A percentile compares a stretch with the other conserved stretches of the same genome.
phyloP scores from a whole-genome alignment of 1,140 invertebrate genomes.

The Neodiprion pinetum region DNA sequence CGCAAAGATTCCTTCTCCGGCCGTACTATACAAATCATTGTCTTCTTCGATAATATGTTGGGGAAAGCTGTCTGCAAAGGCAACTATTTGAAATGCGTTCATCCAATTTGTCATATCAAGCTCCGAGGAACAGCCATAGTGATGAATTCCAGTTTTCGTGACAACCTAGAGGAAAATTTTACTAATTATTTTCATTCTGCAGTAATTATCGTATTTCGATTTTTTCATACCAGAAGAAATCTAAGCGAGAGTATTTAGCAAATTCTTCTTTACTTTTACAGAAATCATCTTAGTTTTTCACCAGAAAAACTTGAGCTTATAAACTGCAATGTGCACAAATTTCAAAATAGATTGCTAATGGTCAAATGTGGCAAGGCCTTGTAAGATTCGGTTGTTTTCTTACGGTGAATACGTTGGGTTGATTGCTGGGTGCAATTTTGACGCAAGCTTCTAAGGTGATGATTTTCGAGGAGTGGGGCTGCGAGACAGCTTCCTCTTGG shows the following conservation, averaged over 20 bases:
- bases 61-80: conserved; percentile 75
- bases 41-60: conserved; percentile 79
- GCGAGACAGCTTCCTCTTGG: conserved; percentile 72
- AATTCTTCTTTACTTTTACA: conserved; percentile 1
- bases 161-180: conserved; percentile 62
- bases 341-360: too few relatives aligned
- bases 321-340: too few relatives aligned
- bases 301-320: too few relatives aligned
- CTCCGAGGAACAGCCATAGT: conserved; percentile 76
- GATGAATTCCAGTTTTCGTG: conserved; percentile 74
- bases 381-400: conserved; percentile 20
- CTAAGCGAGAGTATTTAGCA: not conserved
- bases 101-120: conserved; percentile 79
- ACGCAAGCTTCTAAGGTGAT: conserved; percentile 85
- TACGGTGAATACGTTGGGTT: conserved; percentile 65
- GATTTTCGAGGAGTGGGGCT: conserved; percentile 72
- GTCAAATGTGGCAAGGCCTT: too few relatives aligned
- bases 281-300: not conserved
- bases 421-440: conserved; percentile 75
- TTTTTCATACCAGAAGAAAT: conserved; percentile 40
- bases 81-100: conserved; percentile 78
- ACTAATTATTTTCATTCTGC: too few relatives aligned
- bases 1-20: conserved; percentile 79
- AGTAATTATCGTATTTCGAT: conserved; percentile 65
- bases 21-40: conserved; percentile 85